phyloP scores from a whole-genome alignment of 2,797 vertebrate species.

The Cirrhinus molitorella region DNA sequence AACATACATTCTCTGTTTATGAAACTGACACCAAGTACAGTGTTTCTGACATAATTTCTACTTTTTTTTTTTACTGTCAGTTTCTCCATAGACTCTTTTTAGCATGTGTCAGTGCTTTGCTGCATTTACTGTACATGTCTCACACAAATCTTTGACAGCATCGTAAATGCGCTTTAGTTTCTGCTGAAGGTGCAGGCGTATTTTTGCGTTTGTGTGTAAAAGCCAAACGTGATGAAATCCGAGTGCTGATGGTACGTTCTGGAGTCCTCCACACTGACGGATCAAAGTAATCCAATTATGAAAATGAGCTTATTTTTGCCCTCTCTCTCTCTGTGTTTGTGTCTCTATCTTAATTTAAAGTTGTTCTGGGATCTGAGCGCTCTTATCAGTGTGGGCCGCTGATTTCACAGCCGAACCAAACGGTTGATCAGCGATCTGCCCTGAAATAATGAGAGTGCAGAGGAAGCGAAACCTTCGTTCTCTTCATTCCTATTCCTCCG shows the following conservation, averaged over 20 bases:
- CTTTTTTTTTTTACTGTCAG: background rate
- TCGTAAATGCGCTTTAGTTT: background rate
- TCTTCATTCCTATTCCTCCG: constrained; percentile 26
- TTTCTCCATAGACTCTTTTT: background rate
- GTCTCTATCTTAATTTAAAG: constrained; percentile 40
- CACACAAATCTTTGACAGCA: background rate
- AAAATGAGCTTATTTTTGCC: constrained; percentile 30
- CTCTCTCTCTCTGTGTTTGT: constrained; percentile 1
- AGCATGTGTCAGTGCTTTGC: background rate
- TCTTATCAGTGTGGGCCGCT: constrained; percentile 43
- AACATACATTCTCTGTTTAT: background rate
- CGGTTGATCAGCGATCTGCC: constrained; percentile 33
- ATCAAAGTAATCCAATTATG: constrained; percentile 62
- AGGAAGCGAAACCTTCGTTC: constrained; percentile 22
- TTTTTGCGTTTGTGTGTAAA: background rate
- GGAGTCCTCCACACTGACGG: constrained; percentile 44
- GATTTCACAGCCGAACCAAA: constrained; percentile 30
- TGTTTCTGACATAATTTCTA: background rate
- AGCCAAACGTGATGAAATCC: constrained; percentile 13
- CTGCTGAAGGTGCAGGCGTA: background rate
- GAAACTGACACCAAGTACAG: background rate
- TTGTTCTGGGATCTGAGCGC: constrained; percentile 58
- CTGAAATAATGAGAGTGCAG: constrained; percentile 30
- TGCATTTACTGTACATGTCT: constrained; percentile 9
- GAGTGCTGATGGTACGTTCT: constrained; percentile 42